A percentile compares a stretch with the other conserved stretches of the same genome.
These are phyloP conservation scores for Porites lutea DNA, from an alignment of 64 coral and sea anemone genomes.

Conservation along the genomic window DNA sequence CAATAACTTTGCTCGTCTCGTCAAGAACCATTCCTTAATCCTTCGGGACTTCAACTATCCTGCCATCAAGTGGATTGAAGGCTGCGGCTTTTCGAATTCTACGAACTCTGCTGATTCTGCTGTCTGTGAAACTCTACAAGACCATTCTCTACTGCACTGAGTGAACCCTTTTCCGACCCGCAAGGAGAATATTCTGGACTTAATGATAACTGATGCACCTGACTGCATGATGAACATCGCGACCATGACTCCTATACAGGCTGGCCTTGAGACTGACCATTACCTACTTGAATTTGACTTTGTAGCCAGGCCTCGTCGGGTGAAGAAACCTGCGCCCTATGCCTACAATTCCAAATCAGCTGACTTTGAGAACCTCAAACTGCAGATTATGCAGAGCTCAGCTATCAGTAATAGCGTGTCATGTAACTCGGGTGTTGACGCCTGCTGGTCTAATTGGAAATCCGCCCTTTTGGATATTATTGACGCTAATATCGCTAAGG, in stretches of 20 bases:
- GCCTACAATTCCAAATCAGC: neutral
- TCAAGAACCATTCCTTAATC: neutral
- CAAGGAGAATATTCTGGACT: constrained; percentile 43
- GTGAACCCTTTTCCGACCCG: constrained; percentile 16
- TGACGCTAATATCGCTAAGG: no score
- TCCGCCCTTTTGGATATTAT: no score
- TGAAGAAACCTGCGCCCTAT: neutral
- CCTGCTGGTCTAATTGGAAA: neutral
- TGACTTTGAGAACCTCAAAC: no score
- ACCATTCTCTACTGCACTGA: constrained; percentile 26
- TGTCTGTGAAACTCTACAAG: neutral
- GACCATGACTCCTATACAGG: neutral
- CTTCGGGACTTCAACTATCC: constrained; percentile 14
- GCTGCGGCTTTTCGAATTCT: constrained; percentile 16
- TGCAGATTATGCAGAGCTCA: neutral
- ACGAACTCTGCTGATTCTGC: constrained; percentile 30
- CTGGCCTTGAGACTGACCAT: constrained; percentile 25
- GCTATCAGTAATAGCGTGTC: neutral
- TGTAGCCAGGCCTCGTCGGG: constrained; percentile 16
- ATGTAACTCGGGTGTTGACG: constrained; percentile 26
- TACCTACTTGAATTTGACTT: constrained; percentile 31
- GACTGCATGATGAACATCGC: constrained; percentile 34
- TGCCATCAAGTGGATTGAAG: constrained; percentile 12
- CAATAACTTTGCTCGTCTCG: neutral
- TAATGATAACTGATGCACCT: constrained; percentile 34